These are phyloP conservation scores for Drosophila jambulina DNA, from an alignment of 1,140 invertebrate genomes.

Conservation along the genomic window DNA sequence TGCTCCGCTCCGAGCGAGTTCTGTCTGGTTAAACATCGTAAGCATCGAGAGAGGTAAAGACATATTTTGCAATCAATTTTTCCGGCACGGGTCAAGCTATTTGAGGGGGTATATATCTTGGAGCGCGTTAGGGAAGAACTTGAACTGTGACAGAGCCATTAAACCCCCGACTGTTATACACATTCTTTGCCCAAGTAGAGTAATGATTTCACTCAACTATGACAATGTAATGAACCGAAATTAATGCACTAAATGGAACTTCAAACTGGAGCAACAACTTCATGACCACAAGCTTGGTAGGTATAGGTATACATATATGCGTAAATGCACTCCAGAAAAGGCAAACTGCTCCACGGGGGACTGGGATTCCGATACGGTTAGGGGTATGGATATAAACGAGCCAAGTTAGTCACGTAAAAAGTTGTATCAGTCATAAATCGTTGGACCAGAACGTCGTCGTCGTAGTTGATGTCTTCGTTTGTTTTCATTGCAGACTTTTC, in stretches of 20 bases:
- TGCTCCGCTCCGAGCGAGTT: slow-evolving; percentile 40
- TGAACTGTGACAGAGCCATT: slow-evolving; percentile 72
- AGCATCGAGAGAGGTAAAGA: slow-evolving; percentile 33
- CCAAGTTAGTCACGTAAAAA: slow-evolving; percentile 73
- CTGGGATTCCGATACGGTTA: slow-evolving; percentile 4
- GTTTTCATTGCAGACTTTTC: slow-evolving; percentile 46
- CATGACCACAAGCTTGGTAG: slow-evolving; percentile 23
- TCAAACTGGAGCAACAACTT: slow-evolving; percentile 65
- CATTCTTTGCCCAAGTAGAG: slow-evolving; percentile 35
- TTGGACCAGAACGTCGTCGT: slow-evolving; percentile 73
- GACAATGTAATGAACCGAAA: slow-evolving; percentile 80
- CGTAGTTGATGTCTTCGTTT: slow-evolving; percentile 57
- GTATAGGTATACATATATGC: slow-evolving; percentile 2
- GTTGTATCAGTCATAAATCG: slow-evolving; percentile 76
- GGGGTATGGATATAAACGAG: slow-evolving; percentile 2
- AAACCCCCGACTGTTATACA: slow-evolving; percentile 33
- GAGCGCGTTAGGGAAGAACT: slow-evolving; percentile 43
- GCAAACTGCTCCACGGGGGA: slow-evolving; percentile 28
- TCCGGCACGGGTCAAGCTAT: slow-evolving; percentile 67
- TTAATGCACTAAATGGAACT: slow-evolving; percentile 73
- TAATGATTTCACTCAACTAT: slow-evolving; percentile 56
- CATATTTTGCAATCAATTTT: slow-evolving; percentile 75
- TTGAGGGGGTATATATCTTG: slow-evolving; percentile 9
- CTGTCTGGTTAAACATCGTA: slow-evolving; percentile 72
- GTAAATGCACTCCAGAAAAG: slow-evolving; percentile 37